phyloP scores from a whole-genome alignment of 2,888 invertebrate species.

The Callosobruchus maculatus region DNA sequence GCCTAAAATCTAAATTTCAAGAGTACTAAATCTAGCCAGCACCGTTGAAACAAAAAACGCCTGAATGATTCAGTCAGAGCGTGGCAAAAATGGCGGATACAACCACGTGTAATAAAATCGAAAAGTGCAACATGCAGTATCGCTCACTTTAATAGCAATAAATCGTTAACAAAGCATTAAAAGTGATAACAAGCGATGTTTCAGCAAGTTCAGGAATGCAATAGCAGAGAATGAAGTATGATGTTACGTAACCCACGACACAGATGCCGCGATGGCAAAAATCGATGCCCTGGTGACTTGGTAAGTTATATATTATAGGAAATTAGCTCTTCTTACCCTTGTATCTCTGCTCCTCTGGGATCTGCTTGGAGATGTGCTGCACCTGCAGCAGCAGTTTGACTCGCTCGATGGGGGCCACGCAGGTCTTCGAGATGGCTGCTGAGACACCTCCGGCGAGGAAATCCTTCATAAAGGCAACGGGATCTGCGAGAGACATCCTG shows the following conservation, averaged over 20 bases:
- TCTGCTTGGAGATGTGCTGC: conserved; percentile 90
- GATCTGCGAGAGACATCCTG: conserved; percentile 59
- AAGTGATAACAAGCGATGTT: background rate
- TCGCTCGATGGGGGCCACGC: conserved; percentile 92
- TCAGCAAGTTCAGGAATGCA: background rate
- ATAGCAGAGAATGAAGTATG: background rate
- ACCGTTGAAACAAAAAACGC: background rate
- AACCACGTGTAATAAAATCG: background rate
- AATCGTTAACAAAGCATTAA: background rate
- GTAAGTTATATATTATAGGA: background rate
- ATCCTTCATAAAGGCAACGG: conserved; percentile 83
- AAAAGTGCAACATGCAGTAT: background rate
- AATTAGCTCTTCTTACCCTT: conserved; percentile 61
- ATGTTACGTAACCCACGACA: background rate
- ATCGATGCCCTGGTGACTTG: background rate
- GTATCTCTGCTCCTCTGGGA: conserved; percentile 80
- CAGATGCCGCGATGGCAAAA: background rate
- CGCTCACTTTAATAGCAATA: background rate
- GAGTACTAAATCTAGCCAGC: background rate
- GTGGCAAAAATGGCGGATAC: background rate
- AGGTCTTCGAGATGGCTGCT: conserved; percentile 91
- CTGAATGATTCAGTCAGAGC: background rate
- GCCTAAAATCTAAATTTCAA: background rate
- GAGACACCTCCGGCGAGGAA: conserved; percentile 89
- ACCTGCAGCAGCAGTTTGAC: conserved; percentile 93